A percentile compares a stretch with the other conserved stretches of the same genome.
These are phyloP conservation scores for Tigriopus californicus DNA, from an alignment of 2,888 invertebrate genomes.

Conservation along the genomic window DNA sequence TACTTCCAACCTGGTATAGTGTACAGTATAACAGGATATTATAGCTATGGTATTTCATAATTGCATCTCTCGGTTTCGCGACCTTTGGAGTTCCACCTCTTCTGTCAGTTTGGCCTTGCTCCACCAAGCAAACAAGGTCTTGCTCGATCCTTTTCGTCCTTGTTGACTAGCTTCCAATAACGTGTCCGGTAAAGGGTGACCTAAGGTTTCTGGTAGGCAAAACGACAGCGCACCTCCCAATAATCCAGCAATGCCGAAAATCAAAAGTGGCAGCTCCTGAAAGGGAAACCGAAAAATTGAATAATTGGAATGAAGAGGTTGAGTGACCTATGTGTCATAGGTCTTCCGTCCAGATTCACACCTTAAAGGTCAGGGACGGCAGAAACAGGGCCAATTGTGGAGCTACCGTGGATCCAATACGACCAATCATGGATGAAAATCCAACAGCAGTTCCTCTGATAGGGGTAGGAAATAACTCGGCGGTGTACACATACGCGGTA, in stretches of 20 bases:
- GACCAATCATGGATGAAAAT: neutral
- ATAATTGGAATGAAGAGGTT: too few species aligned
- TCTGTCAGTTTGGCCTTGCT: neutral
- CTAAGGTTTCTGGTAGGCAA: neutral
- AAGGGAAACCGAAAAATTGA: too few species aligned
- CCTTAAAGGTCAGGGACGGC: neutral
- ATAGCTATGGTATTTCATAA: too few species aligned
- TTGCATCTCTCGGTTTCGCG: neutral
- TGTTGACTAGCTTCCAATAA: neutral
- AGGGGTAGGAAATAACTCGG: neutral
- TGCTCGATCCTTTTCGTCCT: neutral
- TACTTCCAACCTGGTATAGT: too few species aligned
- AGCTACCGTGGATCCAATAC: neutral
- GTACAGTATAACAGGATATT: too few species aligned
- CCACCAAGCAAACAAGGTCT: neutral
- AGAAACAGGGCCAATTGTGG: neutral
- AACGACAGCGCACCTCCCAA: neutral
- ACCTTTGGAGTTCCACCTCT: neutral
- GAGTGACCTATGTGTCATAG: too few species aligned
- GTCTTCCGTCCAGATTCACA: too few species aligned
- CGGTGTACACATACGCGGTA: neutral
- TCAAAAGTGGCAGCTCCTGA: neutral
- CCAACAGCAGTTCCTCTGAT: neutral
- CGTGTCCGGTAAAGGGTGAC: slow-evolving; percentile 3
- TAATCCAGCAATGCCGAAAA: neutral